Conservation (phyloP, 92 coral and sea anemone species). For the Phenganax subtilis region DNA sequence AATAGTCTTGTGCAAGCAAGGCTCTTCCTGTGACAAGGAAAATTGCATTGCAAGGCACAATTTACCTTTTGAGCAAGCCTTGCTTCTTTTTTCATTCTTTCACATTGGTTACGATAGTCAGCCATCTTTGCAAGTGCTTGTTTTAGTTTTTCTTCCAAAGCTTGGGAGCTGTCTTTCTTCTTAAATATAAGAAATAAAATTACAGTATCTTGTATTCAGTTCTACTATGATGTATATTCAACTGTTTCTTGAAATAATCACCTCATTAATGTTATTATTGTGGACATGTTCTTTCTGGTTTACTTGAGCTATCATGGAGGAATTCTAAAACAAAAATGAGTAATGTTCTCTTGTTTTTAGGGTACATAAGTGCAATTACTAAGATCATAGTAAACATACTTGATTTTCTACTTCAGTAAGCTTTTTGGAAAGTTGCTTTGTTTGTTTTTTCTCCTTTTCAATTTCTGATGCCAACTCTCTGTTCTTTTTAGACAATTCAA, state of each 20-base stretch:
- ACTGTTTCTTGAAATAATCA: slow-evolving; percentile 23
- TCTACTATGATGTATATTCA: slow-evolving; percentile 17
- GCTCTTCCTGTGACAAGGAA: too few relatives aligned
- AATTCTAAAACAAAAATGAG: slow-evolving; percentile 30
- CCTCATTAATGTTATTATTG: slow-evolving; percentile 27
- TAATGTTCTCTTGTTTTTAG: slow-evolving; percentile 28
- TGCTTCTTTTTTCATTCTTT: slow-evolving; percentile 75
- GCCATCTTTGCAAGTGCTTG: slow-evolving; percentile 72
- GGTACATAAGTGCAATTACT: background rate
- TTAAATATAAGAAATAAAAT: background rate
- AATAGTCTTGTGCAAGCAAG: too few relatives aligned
- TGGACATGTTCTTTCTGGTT: slow-evolving; percentile 7
- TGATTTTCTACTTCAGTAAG: slow-evolving; percentile 56
- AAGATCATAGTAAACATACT: slow-evolving; percentile 12
- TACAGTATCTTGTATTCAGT: background rate
- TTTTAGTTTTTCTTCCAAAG: slow-evolving; percentile 72
- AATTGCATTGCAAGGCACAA: too few relatives aligned
- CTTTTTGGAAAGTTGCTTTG: slow-evolving; percentile 58
- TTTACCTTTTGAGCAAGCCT: slow-evolving; percentile 77
- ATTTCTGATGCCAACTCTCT: slow-evolving; percentile 84
- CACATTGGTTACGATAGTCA: slow-evolving; percentile 88
- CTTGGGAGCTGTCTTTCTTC: slow-evolving; percentile 33
- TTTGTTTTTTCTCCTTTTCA: slow-evolving; percentile 72
- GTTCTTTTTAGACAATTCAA: slow-evolving; percentile 88
- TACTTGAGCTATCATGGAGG: slow-evolving; percentile 11